A percentile compares a stretch with the other conserved stretches of the same genome.
phyloP scores from a whole-genome alignment of 1,140 invertebrate genomes.

The Acromyrmex echinatior region DNA sequence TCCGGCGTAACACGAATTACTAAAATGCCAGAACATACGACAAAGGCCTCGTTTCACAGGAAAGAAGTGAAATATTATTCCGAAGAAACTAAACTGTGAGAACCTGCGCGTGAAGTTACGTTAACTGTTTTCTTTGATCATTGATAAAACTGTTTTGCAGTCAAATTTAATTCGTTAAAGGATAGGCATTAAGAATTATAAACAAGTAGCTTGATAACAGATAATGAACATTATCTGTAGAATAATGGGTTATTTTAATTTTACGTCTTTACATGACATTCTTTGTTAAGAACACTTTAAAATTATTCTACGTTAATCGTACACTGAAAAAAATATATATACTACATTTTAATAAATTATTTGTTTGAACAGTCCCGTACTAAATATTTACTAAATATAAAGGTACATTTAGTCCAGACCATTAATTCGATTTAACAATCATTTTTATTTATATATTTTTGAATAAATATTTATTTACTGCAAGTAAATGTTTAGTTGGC shows the following conservation, averaged over 20 bases:
- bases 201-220: not conserved
- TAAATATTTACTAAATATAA: no score
- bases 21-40: slow-evolving; percentile 13
- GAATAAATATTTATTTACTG: no score
- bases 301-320: not conserved
- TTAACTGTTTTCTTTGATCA: not conserved
- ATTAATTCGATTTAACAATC: no score
- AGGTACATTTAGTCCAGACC: no score
- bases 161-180: not conserved
- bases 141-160: not conserved
- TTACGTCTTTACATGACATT: not conserved
- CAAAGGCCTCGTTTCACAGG: not conserved
- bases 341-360: not conserved
- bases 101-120: not conserved
- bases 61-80: slow-evolving; percentile 16
- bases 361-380: not conserved
- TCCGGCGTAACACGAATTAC: slow-evolving; percentile 42
- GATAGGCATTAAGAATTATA: not conserved
- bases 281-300: not conserved
- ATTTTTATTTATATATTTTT: no score
- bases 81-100: not conserved
- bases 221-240: not conserved
- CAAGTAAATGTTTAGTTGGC: no score
- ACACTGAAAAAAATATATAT: no score
- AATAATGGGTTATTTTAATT: not conserved